These are phyloP conservation scores for Euura lappo DNA, from an alignment of 1,140 invertebrate genomes.

Conservation along the genomic window DNA sequence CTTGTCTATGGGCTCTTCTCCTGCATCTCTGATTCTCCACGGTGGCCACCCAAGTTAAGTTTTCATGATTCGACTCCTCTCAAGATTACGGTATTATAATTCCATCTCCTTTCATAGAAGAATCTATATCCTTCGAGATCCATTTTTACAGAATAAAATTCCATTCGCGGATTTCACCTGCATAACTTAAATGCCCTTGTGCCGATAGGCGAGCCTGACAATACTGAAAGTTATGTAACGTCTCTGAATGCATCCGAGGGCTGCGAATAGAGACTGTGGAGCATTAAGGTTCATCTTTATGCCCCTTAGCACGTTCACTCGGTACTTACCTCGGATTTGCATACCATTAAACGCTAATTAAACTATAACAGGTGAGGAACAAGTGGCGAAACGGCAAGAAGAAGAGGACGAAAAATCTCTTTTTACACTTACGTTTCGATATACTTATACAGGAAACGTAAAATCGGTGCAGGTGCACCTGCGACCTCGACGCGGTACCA, in stretches of 20 bases:
- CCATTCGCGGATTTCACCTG: background rate
- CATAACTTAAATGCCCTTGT: background rate
- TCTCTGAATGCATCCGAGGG: background rate
- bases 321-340: background rate
- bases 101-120: too few relatives aligned
- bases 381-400: background rate
- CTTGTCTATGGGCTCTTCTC: background rate
- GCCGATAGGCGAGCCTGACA: background rate
- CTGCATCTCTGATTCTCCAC: background rate
- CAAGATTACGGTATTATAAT: background rate
- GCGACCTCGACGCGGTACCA: background rate
- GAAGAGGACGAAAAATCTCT: background rate
- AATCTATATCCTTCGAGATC: too few relatives aligned
- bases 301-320: background rate
- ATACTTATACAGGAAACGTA: background rate
- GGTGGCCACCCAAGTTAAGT: background rate
- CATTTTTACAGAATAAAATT: too few relatives aligned
- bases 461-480: background rate
- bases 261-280: background rate
- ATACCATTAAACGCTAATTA: conserved; percentile 2
- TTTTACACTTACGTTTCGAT: background rate
- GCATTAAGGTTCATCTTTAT: background rate
- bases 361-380: background rate
- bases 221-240: background rate
- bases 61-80: background rate